phyloP scores from a whole-genome alignment of 2,113 vertebrate species.

The Meleagris gallopavo region DNA sequence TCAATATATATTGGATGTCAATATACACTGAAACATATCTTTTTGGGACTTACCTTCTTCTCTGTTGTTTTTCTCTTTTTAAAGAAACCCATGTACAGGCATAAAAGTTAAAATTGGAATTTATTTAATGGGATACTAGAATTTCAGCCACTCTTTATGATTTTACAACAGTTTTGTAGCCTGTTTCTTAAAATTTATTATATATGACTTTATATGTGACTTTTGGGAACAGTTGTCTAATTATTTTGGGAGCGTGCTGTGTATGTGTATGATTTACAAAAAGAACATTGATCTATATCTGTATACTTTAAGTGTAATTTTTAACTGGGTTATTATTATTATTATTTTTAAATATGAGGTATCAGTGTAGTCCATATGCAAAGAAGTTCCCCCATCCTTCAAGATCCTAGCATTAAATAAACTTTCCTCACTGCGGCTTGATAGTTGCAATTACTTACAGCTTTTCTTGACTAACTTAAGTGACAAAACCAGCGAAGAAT shows the following conservation, averaged over 20 bases:
- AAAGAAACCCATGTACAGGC: background rate
- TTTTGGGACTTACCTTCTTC: background rate
- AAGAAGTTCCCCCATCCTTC: background rate
- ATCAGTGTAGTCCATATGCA: background rate
- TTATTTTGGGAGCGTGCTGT: background rate
- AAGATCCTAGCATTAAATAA: background rate
- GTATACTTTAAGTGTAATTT: background rate
- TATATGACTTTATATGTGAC: background rate
- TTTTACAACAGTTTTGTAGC: background rate
- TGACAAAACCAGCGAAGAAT: background rate
- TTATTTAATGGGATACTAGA: background rate
- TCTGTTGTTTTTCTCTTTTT: background rate
- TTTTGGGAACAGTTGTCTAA: background rate
- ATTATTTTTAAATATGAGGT: background rate
- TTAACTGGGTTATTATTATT: background rate
- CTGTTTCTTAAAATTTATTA: background rate
- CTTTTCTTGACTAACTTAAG: background rate
- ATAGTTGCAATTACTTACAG: background rate
- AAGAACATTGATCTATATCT: background rate
- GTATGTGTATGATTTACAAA: background rate
- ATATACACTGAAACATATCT: background rate
- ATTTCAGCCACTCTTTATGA: background rate
- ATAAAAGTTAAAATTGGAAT: background rate
- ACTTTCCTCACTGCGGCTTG: background rate
- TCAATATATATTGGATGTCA: background rate